Evolutionary conservation across 2,797 vertebrate species (phyloP).

Genomic region (Benthosema pterotum): DNA sequence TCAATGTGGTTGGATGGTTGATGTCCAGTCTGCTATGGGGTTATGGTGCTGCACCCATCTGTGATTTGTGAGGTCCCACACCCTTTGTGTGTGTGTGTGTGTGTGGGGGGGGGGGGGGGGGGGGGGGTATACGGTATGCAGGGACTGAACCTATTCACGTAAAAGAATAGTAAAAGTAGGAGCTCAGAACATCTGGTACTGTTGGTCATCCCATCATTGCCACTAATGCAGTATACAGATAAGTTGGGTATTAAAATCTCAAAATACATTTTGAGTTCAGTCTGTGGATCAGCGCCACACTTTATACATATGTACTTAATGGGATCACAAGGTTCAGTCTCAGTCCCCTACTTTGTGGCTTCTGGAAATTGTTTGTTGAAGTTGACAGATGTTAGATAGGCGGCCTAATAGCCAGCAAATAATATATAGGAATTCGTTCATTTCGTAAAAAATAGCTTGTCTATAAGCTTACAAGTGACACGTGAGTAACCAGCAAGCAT

Average conservation of each 20-base stretch:
- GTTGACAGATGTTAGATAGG: neutral
- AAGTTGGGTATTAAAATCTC: too few relatives aligned
- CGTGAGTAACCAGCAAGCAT: too few relatives aligned
- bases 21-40: slow-evolving; percentile 20
- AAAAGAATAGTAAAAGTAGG: neutral
- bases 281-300: too few relatives aligned
- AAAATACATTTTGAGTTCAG: too few relatives aligned
- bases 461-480: too few relatives aligned
- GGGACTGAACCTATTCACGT: neutral
- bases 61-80: slow-evolving; percentile 44
- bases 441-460: too few relatives aligned
- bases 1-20: slow-evolving; percentile 24
- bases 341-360: neutral
- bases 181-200: neutral
- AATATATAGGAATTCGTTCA: slow-evolving; percentile 12
- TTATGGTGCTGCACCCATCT: slow-evolving; percentile 44
- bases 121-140: too few relatives aligned
- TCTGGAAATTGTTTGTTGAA: neutral
- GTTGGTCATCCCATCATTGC: too few relatives aligned
- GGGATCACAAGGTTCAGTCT: neutral
- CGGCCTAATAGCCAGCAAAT: neutral
- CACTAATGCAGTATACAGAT: too few relatives aligned
- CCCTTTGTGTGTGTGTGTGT: slow-evolving; percentile 30
- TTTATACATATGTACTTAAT: neutral
- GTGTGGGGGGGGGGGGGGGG: too few relatives aligned